Base-by-base conservation (phyloP, 1,140 invertebrate species). In the Plectus sambesii region DNA sequence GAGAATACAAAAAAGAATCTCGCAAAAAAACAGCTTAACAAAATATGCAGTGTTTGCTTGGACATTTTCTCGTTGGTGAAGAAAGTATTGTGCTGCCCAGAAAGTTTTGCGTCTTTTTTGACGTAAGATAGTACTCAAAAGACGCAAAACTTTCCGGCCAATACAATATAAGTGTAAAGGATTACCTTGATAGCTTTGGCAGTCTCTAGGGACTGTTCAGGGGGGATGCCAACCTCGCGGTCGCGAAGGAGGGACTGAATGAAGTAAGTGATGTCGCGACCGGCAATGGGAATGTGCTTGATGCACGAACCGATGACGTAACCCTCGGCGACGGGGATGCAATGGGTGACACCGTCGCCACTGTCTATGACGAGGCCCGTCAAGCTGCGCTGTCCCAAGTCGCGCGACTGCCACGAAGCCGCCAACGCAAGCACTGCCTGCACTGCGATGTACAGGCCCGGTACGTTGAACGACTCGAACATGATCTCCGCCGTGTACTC, bases 381-480 rank as follows among this genome's bases (percentile, higher is more conserved):
- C 19, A 98, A 77, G 27, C 85, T 93, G 60, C 90, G 78, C 61
- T 94, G 85, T 29, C 85, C 82, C 17, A 86, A 78, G 30, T 81
- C 80, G 53, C 86, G 79, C 1, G 87, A 86, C 44, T 84, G 83
- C 94, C 93, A 99, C 27, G 88, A 94, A 19, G 94, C 94, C 52
- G 93, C 89, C 47, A 99, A 74, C 39, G 93, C 93, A 36, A 99
- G 76, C 5, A 99, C 93, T 47, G 94, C 94, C 77, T 79, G 88
- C 12, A 96, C 89, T 57, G 88, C 90, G 61, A 99, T 99, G 66
- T 99, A 99, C 45, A 99, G 75, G 38, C 94, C 94, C 60, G 94
- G 93, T 47, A 98, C 92, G 75, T 98, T 99, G 72, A 99, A 99
- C 19, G 92, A 93, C 73, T 99, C 94, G 74, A 99, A 99, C 93